A percentile compares a stretch with the other conserved stretches of the same genome.
These are phyloP conservation scores for Erythrolamprus reginae DNA, from an alignment of 2,113 vertebrate genomes.

Conservation along the genomic window DNA sequence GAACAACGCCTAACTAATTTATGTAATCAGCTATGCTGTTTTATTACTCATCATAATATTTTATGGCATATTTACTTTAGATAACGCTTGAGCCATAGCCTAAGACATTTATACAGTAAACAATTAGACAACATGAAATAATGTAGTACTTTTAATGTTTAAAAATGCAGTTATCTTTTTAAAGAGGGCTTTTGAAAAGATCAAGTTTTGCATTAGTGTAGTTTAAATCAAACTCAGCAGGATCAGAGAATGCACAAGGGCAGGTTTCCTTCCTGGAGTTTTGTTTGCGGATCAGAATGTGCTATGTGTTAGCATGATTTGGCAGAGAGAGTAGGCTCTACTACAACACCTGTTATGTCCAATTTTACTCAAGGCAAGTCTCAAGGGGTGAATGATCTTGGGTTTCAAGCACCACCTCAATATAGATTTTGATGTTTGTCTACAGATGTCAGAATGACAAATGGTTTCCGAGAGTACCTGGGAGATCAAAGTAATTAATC, in stretches of 20 bases:
- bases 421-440: conserved; percentile 8
- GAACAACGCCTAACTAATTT: not conserved
- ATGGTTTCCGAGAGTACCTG: not conserved
- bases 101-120: not conserved
- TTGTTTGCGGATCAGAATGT: not conserved
- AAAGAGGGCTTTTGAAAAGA: not conserved
- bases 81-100: not conserved
- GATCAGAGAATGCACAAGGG: not conserved
- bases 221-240: conserved; percentile 3
- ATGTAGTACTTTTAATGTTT: conserved; percentile 7
- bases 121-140: not conserved
- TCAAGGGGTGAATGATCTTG: conserved; percentile 37
- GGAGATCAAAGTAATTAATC: conserved; percentile 2
- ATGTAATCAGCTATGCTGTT: not conserved
- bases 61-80: not conserved
- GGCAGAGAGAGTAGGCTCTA: not conserved
- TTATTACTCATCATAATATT: not conserved
- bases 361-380: conserved; percentile 8
- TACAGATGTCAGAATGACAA: not conserved
- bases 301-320: conserved; percentile 4
- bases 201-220: not conserved
- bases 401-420: conserved; percentile 33
- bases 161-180: not conserved
- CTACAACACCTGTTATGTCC: conserved; percentile 37
- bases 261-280: not conserved